These are phyloP conservation scores for Amblyopsis rosae DNA, from an alignment of 2,113 vertebrate genomes.

Conservation along the genomic window DNA sequence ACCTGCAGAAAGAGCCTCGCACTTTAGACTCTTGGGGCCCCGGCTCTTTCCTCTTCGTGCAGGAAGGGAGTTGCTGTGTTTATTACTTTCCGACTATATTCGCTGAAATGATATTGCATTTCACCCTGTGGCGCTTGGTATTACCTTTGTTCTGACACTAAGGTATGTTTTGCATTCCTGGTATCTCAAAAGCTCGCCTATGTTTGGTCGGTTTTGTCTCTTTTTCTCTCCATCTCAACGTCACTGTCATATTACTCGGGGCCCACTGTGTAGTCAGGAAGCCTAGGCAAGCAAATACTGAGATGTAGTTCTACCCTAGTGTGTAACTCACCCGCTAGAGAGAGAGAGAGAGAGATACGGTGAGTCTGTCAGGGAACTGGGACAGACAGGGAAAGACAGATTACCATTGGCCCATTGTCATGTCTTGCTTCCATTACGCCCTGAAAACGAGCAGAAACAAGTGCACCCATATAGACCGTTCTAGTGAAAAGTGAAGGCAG, in stretches of 20 bases:
- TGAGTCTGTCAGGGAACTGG: constrained; percentile 30
- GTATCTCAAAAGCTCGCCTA: background rate
- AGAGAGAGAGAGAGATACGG: constrained; percentile 13
- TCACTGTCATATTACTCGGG: constrained; percentile 15
- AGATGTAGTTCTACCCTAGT: constrained; percentile 47
- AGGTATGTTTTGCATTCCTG: background rate
- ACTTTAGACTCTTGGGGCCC: background rate
- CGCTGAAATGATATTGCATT: background rate
- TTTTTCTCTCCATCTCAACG: background rate
- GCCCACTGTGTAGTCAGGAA: constrained; percentile 42
- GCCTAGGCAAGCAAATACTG: constrained; percentile 44
- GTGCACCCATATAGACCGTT: background rate
- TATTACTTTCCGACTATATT: background rate
- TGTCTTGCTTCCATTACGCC: constrained; percentile 33
- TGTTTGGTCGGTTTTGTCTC: constrained; percentile 5
- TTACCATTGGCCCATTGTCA: constrained; percentile 45
- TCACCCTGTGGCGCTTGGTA: background rate
- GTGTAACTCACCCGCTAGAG: constrained; percentile 53
- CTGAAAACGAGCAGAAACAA: constrained; percentile 10
- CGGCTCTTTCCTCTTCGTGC: background rate
- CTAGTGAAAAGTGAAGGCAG: background rate
- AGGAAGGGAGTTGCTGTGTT: background rate
- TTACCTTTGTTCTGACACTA: background rate
- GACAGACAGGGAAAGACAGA: constrained; percentile 34
- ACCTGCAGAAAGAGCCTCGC: constrained; percentile 24